A percentile compares a stretch with the other conserved stretches of the same genome.
Evolutionary conservation across 2,888 invertebrate species (phyloP).

Genomic region (Platycnemis pennipes): DNA sequence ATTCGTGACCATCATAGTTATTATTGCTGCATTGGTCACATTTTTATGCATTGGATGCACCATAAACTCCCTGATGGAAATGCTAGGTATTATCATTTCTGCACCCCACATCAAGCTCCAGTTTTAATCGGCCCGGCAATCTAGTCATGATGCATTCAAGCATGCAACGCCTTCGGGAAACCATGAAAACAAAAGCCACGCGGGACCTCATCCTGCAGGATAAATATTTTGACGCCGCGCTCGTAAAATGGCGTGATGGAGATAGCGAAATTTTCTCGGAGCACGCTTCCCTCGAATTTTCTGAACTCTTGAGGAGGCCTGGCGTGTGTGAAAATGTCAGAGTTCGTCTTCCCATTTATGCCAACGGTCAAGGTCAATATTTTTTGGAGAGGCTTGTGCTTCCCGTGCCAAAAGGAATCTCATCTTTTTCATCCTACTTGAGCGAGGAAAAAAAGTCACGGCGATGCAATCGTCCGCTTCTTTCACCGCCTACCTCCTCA

Average conservation of each 20-base stretch:
- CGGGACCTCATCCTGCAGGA: background rate
- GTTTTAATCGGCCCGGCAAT: background rate
- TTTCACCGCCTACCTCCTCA: conserved; percentile 4
- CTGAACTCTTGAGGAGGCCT: background rate
- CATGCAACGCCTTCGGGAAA: background rate
- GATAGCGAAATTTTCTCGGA: background rate
- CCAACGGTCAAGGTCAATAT: background rate
- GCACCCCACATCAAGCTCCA: background rate
- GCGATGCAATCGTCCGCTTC: background rate
- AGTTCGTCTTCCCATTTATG: background rate
- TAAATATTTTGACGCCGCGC: background rate
- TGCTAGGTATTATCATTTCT: background rate
- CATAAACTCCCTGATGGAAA: no score
- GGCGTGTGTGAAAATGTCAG: background rate
- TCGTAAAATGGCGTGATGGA: background rate
- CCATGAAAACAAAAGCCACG: background rate
- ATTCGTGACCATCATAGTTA: no score
- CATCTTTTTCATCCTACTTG: background rate
- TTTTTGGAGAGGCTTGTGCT: conserved; percentile 12
- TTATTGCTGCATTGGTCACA: no score
- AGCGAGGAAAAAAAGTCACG: background rate
- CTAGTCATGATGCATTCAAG: background rate
- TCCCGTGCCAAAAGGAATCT: background rate
- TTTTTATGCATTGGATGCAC: no score
- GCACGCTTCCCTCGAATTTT: background rate